Base-by-base conservation (phyloP, 1,140 invertebrate genomes). In the Heterodera schachtii region DNA sequence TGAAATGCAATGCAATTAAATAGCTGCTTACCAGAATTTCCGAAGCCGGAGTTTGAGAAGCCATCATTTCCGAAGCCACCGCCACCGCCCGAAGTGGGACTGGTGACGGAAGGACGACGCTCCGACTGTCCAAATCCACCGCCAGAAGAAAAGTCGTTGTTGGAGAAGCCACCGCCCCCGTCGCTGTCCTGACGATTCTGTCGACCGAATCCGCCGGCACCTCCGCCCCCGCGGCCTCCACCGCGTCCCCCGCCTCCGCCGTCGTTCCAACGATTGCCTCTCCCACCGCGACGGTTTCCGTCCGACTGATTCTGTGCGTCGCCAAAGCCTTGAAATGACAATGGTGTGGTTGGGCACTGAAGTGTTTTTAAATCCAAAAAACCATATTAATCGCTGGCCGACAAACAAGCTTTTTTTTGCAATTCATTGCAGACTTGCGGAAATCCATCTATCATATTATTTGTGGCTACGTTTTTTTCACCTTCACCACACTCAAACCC, bases 21-120 rank as follows among this genome's bases (percentile, higher is more conserved):
- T n/a, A n/a, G n/a, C n/a, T n/a, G n/a, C n/a, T n/a, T n/a, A 31
- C 76, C 76, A 19, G 52, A 67, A 67, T 78, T 78, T 78, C 64
- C 64, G 47, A 78, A 78, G 3, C 64, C 76, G 44, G 31, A 43
- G 44, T 78, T 78, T 41, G 57, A 13, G 16, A 78, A 78, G 31
- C 69, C 21, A 41, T 71, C 69, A 71, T 43, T 71, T 71, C 69
- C 57, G 19, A 64, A 64, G 4, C 13, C 13, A 13, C 31, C 31
- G 31, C 31, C 31, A 31, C 16, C 57, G 57, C 11, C 57, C 9
- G 57, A 60, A 60, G 8, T 60, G 3, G 57, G 57, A 60, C 57
- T 31, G 31, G 31, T 60, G 13, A 60, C 57, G 57, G 57, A 60
- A 9, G 57, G 19, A 16, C 57, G 57, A 60, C 57, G 57, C 9